Conservation (phyloP, 2,888 invertebrate species). For the Sarcophaga caerulescens region DNA sequence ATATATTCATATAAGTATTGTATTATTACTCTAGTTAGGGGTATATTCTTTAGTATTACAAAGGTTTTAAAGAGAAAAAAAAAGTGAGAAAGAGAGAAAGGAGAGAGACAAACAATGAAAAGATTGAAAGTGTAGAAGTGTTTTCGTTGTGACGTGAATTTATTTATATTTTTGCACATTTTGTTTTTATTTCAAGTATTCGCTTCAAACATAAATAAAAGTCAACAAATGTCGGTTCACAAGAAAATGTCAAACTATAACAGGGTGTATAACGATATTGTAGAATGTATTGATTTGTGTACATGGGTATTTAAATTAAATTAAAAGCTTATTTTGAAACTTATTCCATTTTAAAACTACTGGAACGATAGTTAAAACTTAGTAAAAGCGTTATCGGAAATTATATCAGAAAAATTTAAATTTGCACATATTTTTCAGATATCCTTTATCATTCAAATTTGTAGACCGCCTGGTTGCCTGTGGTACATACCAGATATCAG, state of each 20-base stretch:
- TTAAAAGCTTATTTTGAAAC: no score
- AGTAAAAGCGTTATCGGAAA: no score
- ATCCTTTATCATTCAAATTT: no score
- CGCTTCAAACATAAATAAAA: conserved; percentile 20
- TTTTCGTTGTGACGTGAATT: conserved; percentile 32
- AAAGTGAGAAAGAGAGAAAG: background rate
- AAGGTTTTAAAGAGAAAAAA: background rate
- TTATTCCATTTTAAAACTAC: no score
- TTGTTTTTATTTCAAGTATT: conserved; percentile 51
- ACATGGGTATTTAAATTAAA: background rate
- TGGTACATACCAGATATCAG: no score
- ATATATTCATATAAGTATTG: conserved; percentile 1
- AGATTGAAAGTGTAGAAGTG: background rate
- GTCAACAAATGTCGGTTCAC: conserved; percentile 53
- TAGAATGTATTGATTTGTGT: background rate
- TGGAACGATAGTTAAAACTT: no score
- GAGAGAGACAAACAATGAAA: background rate
- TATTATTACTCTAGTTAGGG: conserved; percentile 41
- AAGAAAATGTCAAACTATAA: conserved; percentile 57
- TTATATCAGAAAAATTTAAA: no score
- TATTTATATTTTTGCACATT: conserved; percentile 35
- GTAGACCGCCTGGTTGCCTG: no score
- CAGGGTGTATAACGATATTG: conserved; percentile 35
- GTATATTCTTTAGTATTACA: conserved; percentile 5
- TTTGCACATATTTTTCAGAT: no score